Conservation (phyloP, 2,888 invertebrate genomes). For the Petrolisthes cinctipes region DNA sequence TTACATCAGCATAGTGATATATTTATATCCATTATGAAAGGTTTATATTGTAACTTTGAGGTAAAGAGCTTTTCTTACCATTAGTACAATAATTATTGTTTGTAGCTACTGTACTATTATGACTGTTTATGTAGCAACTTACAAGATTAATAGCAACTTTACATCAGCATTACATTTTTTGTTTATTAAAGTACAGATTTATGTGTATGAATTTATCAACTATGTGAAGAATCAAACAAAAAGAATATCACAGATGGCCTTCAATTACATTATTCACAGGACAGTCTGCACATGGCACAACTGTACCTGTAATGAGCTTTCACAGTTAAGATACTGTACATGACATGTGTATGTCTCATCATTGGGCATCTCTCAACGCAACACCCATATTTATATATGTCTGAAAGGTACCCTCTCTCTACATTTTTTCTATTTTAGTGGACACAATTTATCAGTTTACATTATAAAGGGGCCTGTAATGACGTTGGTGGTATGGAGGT, state of each 20-base stretch:
- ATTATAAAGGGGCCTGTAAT: not conserved
- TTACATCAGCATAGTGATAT: too few species aligned
- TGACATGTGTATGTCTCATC: not conserved
- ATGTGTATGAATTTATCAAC: constrained; percentile 19
- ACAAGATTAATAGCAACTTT: too few species aligned
- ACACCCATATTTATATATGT: constrained; percentile 23
- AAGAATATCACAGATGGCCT: constrained; percentile 55
- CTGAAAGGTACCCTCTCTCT: constrained; percentile 36
- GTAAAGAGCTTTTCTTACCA: too few species aligned
- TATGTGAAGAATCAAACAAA: constrained; percentile 18
- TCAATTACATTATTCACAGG: constrained; percentile 21
- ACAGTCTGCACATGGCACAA: constrained; percentile 26
- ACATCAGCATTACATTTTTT: too few species aligned
- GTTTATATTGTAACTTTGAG: too few species aligned
- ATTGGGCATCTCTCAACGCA: not conserved
- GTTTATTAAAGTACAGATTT: too few species aligned
- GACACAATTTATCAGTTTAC: not conserved
- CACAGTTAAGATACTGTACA: constrained; percentile 28
- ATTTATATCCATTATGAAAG: too few species aligned
- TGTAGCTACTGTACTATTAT: too few species aligned
- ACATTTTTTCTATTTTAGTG: constrained; percentile 5
- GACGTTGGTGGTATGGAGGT: too few species aligned
- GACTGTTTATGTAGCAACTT: too few species aligned
- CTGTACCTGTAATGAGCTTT: constrained; percentile 34
- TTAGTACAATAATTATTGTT: too few species aligned